A percentile compares a stretch with the other conserved stretches of the same genome.
Conservation (phyloP, 53 echinoderm and acorn worm genomes). For the Holothuria leucospilota region DNA sequence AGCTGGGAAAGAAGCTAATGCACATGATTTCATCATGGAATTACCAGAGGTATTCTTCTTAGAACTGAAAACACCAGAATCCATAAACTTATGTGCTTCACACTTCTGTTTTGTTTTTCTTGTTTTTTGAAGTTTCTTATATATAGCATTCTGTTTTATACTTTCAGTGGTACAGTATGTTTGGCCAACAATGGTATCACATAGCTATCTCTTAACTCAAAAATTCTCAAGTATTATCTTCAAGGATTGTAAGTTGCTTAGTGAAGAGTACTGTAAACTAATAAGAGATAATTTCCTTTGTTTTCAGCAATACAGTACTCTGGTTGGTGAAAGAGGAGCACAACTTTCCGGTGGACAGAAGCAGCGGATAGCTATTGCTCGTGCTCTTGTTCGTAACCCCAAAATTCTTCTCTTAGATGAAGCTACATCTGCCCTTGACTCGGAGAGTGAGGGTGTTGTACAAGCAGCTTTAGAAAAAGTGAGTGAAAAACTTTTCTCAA, state of each 20-base stretch:
- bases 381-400: conserved; percentile 93
- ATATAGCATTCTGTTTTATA: too few relatives aligned
- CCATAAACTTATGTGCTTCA: too few relatives aligned
- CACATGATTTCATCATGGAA: conserved; percentile 86
- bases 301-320: conserved; percentile 74
- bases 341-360: conserved; percentile 99
- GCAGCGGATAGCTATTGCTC: conserved; percentile 96
- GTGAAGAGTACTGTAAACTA: too few relatives aligned
- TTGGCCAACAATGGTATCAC: too few relatives aligned
- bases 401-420: conserved; percentile 95
- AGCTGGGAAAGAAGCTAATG: conserved; percentile 92
- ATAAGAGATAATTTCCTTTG: too few relatives aligned
- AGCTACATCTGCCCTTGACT: conserved; percentile 96
- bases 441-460: conserved; percentile 93
- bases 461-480: conserved; percentile 93
- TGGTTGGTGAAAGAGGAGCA: conserved; percentile 95
- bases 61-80: too few relatives aligned
- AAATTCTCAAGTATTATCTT: too few relatives aligned
- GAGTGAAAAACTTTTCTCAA: background rate
- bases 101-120: too few relatives aligned
- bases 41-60: conserved; percentile 81
- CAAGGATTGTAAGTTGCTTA: too few relatives aligned
- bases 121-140: too few relatives aligned
- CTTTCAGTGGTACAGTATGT: too few relatives aligned
- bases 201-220: too few relatives aligned